A percentile compares a stretch with the other conserved stretches of the same genome.
Conservation (phyloP, 2,113 vertebrate species). For the Myiagra hebetior region DNA sequence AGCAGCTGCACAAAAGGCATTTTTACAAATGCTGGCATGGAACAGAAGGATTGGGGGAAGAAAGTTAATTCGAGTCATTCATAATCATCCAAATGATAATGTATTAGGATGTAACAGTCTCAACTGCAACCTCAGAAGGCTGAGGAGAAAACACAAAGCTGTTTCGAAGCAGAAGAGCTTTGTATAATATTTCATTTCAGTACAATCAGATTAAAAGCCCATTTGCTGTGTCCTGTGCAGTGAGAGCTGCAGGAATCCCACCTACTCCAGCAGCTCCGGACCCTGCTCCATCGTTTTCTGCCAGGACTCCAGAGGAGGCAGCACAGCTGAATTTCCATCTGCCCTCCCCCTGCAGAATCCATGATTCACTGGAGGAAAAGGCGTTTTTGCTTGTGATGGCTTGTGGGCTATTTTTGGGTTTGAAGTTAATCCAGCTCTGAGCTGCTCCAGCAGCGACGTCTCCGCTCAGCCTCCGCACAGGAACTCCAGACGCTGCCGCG, state of each 20-base stretch:
- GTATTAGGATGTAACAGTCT: not conserved
- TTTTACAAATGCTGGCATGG: not conserved
- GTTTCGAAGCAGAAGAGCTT: not conserved
- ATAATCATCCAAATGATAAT: not conserved
- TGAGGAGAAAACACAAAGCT: not conserved
- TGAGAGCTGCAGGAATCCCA: not conserved
- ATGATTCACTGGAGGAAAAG: not conserved
- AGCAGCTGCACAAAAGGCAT: not conserved
- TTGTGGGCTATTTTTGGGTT: conserved; percentile 47
- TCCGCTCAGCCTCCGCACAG: not conserved
- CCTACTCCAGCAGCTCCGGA: not conserved
- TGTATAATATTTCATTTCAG: not conserved
- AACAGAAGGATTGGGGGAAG: not conserved
- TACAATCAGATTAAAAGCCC: not conserved
- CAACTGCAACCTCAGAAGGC: not conserved
- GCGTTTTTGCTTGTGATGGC: not conserved
- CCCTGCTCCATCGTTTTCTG: not conserved
- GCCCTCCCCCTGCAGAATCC: not conserved
- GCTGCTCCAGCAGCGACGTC: not conserved
- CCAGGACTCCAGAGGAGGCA: not conserved
- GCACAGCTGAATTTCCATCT: not conserved
- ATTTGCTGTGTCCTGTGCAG: not conserved
- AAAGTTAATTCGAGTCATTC: not conserved
- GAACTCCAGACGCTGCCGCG: not conserved
- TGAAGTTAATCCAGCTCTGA: conserved; percentile 49